Conservation (phyloP, 2,113 vertebrate species). For the Oncorhynchus mykiss region DNA sequence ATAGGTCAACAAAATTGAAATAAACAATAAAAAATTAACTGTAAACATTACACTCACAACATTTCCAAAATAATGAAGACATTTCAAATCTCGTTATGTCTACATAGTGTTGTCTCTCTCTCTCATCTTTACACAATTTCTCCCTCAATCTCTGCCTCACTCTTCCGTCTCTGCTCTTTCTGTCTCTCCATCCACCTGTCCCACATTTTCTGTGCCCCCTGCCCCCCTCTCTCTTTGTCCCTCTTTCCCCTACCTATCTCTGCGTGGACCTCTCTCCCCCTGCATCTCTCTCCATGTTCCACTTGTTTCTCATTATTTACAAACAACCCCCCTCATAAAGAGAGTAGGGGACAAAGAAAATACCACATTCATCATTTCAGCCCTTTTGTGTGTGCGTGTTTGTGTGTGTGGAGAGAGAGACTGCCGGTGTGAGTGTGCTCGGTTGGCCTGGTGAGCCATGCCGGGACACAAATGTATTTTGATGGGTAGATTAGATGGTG, state of each 20-base stretch:
- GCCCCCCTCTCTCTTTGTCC: neutral
- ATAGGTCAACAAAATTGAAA: too few relatives aligned
- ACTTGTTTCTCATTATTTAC: slow-evolving; percentile 13
- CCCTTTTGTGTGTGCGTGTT: neutral
- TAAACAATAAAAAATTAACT: too few relatives aligned
- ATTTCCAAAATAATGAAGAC: too few relatives aligned
- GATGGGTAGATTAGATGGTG: slow-evolving; percentile 58
- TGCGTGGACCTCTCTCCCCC: too few relatives aligned
- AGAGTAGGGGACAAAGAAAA: slow-evolving; percentile 15
- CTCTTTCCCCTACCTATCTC: neutral
- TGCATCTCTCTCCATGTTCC: neutral
- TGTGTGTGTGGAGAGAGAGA: neutral
- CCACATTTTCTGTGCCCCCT: neutral
- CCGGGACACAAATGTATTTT: slow-evolving; percentile 55
- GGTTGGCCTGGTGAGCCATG: slow-evolving; percentile 50
- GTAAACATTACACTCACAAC: too few relatives aligned
- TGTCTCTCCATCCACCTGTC: neutral
- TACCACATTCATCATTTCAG: slow-evolving; percentile 9
- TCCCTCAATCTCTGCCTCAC: neutral
- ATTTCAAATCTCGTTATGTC: too few relatives aligned
- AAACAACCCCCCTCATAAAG: slow-evolving; percentile 2
- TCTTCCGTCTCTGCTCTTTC: neutral
- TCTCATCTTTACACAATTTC: neutral
- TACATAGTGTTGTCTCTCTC: too few relatives aligned
- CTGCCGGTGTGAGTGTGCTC: slow-evolving; percentile 4